phyloP scores from a whole-genome alignment of 1,140 invertebrate genomes.

The Halotydeus destructor region DNA sequence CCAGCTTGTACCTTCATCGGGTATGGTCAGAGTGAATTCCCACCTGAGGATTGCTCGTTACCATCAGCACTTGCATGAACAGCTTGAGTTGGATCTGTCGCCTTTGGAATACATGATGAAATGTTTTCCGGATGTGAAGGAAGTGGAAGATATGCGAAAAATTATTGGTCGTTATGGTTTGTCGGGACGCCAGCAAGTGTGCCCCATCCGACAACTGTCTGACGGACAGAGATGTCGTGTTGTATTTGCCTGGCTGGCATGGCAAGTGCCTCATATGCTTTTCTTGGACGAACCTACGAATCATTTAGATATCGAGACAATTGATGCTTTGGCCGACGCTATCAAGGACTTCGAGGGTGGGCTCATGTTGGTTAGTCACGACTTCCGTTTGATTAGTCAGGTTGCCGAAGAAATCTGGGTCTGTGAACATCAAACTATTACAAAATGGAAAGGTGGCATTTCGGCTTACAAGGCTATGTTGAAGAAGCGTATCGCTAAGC shows the following conservation, averaged over 20 bases:
- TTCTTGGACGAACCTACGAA: slow-evolving; percentile 72
- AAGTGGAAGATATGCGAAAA: slow-evolving; percentile 95
- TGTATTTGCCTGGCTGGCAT: slow-evolving; percentile 73
- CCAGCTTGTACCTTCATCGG: slow-evolving; percentile 76
- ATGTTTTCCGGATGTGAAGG: slow-evolving; percentile 87
- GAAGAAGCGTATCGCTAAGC: slow-evolving; percentile 63
- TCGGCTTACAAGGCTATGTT: slow-evolving; percentile 86
- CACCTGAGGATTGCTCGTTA: slow-evolving; percentile 92
- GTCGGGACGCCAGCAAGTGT: slow-evolving; percentile 87
- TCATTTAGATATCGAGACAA: slow-evolving; percentile 98
- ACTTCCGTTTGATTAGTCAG: slow-evolving; percentile 94
- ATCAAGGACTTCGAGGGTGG: slow-evolving; percentile 95
- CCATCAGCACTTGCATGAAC: slow-evolving; percentile 94
- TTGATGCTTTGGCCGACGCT: slow-evolving; percentile 90
- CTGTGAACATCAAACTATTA: slow-evolving; percentile 84
- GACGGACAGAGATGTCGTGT: slow-evolving; percentile 96
- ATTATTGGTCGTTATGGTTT: slow-evolving; percentile 95
- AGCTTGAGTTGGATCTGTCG: slow-evolving; percentile 78
- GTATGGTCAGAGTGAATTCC: slow-evolving; percentile 92
- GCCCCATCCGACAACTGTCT: slow-evolving; percentile 87
- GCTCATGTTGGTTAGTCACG: slow-evolving; percentile 90
- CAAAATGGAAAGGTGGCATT: slow-evolving; percentile 92
- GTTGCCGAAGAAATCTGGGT: slow-evolving; percentile 98
- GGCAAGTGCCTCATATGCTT: slow-evolving; percentile 34
- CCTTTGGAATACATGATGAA: slow-evolving; percentile 98